Base-by-base conservation (phyloP, 2,113 vertebrate genomes). In the Nibea albiflora region DNA sequence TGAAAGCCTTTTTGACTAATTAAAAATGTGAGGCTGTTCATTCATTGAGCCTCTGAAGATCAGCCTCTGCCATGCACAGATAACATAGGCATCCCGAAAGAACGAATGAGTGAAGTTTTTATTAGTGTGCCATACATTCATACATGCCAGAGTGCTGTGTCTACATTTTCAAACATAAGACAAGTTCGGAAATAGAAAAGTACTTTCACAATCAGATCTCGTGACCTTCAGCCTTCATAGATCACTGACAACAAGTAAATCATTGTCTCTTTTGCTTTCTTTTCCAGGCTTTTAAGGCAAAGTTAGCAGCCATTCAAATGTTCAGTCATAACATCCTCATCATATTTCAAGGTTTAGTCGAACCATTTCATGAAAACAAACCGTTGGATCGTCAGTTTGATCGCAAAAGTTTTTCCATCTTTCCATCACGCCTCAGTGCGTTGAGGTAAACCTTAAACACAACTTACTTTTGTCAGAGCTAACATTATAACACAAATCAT, bases 41-140 rank as follows among this genome's bases (percentile, higher is more conserved):
- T 65, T 84, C 57, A 28, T 2, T 5, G 12, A 66, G 72, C 31
- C 50, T 58, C 26, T 52, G 54, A 58, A 35, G 78, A 26, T n/a
- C 39, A 52, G 70, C 28, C 65, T 73, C 73, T 85, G 72, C 75
- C 17, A 28, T 31, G 50, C 60, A 66, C 65, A 68, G 83, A 85
- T 90, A 88, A 75, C 76, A 73, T 15, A 35, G 60, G 60, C 15
- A 44, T 60, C 28, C 10, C 28, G 35, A 39, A 39, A 39, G 71
- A 62, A 62, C 31, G 35, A 75, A 19, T 72, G 62, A 81, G 64
- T 71, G 11, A 28, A 17, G 60, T 67, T 84, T 47, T 69, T 52
- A 66, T 73, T 44, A 70, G 22, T 44, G 46, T 60, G 44, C 4
- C 56, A 68, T 46, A 39, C 17, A 49, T 54, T 62, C 31, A 62